These are phyloP conservation scores for Psittacula cyanocephala DNA, from an alignment of 2,113 vertebrate species.

Conservation along the genomic window DNA sequence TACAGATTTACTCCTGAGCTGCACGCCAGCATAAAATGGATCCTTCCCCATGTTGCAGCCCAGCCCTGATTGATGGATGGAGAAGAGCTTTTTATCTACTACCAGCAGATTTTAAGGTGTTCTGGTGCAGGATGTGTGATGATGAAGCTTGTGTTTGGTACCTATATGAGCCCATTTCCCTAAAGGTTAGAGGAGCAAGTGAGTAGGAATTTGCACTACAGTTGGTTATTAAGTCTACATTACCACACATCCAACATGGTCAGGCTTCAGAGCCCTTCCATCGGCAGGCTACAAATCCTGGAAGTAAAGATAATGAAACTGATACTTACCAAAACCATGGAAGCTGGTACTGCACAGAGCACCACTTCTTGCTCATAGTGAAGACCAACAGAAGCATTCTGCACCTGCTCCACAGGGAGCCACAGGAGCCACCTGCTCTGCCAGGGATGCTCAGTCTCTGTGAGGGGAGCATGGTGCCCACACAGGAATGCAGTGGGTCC, in stretches of 20 bases:
- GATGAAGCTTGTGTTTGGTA: neutral
- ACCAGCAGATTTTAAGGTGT: neutral
- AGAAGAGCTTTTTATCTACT: neutral
- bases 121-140: neutral
- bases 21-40: neutral
- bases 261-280: neutral
- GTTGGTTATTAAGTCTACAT: neutral
- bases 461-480: neutral
- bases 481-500: neutral
- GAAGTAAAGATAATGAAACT: neutral
- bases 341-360: neutral
- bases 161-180: neutral
- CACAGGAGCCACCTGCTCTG: neutral
- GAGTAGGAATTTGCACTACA: neutral
- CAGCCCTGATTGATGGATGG: neutral
- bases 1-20: constrained; percentile 29
- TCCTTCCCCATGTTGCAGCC: neutral
- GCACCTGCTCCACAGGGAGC: neutral
- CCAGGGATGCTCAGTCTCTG: neutral
- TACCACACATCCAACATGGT: neutral
- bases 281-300: neutral
- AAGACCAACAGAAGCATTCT: neutral
- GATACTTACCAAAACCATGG: neutral
- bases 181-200: neutral
- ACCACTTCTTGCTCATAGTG: neutral